These are phyloP conservation scores for Chitala chitala DNA, from an alignment of 2,113 vertebrate species.

Conservation along the genomic window DNA sequence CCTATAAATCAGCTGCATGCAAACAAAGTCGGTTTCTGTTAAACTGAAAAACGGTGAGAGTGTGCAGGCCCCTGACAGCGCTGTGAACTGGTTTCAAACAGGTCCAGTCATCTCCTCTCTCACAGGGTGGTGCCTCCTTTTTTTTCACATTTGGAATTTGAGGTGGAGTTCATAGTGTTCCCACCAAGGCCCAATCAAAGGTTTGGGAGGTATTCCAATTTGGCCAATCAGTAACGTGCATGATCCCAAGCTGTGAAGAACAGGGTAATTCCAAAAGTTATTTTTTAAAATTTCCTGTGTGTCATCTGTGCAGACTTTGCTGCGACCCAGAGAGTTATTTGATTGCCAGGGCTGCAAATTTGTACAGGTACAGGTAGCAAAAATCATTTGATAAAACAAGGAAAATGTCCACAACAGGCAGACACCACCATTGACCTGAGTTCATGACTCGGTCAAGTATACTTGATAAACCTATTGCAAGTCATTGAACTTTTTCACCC, in stretches of 20 bases:
- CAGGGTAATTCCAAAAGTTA: background rate
- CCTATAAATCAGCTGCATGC: background rate
- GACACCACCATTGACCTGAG: too few relatives aligned
- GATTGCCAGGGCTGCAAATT: background rate
- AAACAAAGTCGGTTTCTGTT: slow-evolving; percentile 8
- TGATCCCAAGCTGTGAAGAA: background rate
- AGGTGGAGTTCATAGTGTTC: background rate
- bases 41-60: background rate
- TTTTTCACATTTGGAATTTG: background rate
- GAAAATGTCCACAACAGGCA: too few relatives aligned
- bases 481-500: background rate
- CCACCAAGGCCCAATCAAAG: background rate
- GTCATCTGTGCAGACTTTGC: background rate
- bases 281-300: background rate
- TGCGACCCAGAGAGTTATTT: background rate
- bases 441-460: background rate
- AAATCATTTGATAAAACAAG: too few relatives aligned
- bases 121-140: background rate
- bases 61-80: background rate
- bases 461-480: background rate
- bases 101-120: slow-evolving; percentile 3
- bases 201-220: background rate
- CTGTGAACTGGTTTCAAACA: slow-evolving; percentile 7
- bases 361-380: background rate
- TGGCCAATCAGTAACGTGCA: background rate